Conservation (phyloP, 2,797 vertebrate genomes). For the Taeniopygia guttata region DNA sequence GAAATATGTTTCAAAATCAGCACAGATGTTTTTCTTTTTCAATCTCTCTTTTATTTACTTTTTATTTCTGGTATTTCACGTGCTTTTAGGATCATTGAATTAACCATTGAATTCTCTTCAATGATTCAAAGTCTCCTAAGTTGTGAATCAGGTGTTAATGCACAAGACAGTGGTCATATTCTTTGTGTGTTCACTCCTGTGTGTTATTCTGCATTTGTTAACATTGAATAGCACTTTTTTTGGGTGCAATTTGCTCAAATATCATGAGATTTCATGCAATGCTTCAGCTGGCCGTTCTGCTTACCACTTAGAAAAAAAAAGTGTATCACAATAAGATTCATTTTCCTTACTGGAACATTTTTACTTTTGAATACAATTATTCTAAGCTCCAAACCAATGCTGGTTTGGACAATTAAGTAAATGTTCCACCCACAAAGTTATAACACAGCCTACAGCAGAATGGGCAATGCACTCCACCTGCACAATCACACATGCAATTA, state of each 20-base stretch:
- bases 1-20: neutral
- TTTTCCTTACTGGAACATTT: constrained; percentile 1
- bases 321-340: neutral
- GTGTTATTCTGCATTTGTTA: neutral
- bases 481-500: neutral
- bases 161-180: neutral
- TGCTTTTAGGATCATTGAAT: neutral
- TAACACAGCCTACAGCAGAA: neutral
- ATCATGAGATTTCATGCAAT: neutral
- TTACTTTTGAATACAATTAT: neutral
- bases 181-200: neutral
- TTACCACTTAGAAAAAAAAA: neutral
- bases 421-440: neutral
- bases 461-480: neutral
- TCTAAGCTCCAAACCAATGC: neutral
- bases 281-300: neutral
- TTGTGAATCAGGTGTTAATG: neutral
- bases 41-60: neutral
- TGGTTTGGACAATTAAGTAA: constrained; percentile 12
- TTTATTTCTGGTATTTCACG: neutral
- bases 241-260: neutral
- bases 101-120: neutral
- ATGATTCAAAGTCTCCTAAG: neutral
- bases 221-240: neutral
- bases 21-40: neutral